These are phyloP conservation scores for Spodoptera litura DNA, from an alignment of 1,140 invertebrate species.

Conservation along the genomic window DNA sequence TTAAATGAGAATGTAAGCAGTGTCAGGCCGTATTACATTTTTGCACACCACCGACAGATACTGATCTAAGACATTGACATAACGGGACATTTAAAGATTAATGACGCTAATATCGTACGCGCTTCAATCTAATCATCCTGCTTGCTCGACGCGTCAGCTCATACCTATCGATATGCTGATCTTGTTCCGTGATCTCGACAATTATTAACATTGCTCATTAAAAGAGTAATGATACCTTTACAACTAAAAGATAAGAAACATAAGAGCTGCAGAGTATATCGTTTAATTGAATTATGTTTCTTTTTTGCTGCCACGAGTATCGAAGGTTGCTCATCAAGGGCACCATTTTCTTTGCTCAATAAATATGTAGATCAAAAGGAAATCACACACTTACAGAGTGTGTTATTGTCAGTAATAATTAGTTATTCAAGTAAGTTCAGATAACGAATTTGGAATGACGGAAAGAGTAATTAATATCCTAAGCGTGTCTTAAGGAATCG, in stretches of 20 bases:
- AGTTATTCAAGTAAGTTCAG: conserved; percentile 10
- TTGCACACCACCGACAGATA: conserved; percentile 49
- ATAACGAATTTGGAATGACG: conserved; percentile 15
- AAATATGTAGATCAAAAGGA: no score
- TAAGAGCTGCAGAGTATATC: background rate
- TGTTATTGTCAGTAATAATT: no score
- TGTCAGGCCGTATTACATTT: conserved; percentile 40
- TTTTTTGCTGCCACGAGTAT: no score
- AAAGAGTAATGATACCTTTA: no score
- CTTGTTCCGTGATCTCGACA: conserved; percentile 48
- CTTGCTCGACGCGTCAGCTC: conserved; percentile 47
- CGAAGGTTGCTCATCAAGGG: no score
- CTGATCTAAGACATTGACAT: conserved; percentile 55
- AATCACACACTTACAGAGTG: no score
- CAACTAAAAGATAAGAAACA: no score
- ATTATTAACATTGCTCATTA: conserved; percentile 9
- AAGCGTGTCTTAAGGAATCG: conserved; percentile 11
- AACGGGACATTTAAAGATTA: conserved; percentile 64
- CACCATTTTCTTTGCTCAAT: background rate
- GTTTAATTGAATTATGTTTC: no score
- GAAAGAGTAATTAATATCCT: conserved; percentile 5
- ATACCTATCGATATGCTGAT: conserved; percentile 49
- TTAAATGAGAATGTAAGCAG: conserved; percentile 36
- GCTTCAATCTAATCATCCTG: conserved; percentile 55
- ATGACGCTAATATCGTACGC: conserved; percentile 56